These are phyloP conservation scores for Hipparchia sbordonii DNA, from an alignment of 2,888 invertebrate genomes.

Conservation along the genomic window DNA sequence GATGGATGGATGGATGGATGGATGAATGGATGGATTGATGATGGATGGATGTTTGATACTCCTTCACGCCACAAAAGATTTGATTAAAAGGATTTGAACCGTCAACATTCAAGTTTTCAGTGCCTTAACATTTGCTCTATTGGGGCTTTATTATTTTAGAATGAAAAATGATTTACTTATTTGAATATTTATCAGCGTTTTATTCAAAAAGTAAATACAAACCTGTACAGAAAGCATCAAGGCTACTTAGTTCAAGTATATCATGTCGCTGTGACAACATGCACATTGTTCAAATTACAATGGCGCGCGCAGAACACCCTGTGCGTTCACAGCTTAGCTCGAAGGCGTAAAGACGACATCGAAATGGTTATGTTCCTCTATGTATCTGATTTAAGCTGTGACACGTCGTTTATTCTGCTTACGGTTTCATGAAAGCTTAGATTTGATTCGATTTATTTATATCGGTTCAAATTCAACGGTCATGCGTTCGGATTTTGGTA, in stretches of 20 bases:
- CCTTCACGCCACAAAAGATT: too few species aligned
- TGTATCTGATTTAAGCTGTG: conserved; percentile 77
- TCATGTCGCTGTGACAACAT: conserved; percentile 19
- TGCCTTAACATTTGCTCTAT: too few species aligned
- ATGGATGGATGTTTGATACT: too few species aligned
- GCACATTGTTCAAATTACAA: conserved; percentile 24
- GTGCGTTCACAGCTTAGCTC: conserved; percentile 49
- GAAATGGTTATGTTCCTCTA: conserved; percentile 75
- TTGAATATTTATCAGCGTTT: not conserved
- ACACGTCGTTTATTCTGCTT: conserved; percentile 71
- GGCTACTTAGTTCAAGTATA: conserved; percentile 11
- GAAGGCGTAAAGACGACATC: conserved; percentile 72
- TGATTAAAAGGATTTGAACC: too few species aligned
- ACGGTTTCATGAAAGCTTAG: conserved; percentile 56
- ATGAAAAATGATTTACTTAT: too few species aligned
- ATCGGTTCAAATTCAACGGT: conserved; percentile 9
- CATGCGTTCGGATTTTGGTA: not conserved
- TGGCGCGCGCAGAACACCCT: conserved; percentile 27
- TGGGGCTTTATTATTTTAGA: too few species aligned
- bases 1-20: too few species aligned
- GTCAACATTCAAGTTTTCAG: too few species aligned
- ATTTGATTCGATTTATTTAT: conserved; percentile 63
- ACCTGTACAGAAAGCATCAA: not conserved
- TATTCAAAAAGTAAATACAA: not conserved
- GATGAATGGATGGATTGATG: too few species aligned